These are phyloP conservation scores for Piaya cayana DNA, from an alignment of 2,113 vertebrate genomes.

Conservation along the genomic window DNA sequence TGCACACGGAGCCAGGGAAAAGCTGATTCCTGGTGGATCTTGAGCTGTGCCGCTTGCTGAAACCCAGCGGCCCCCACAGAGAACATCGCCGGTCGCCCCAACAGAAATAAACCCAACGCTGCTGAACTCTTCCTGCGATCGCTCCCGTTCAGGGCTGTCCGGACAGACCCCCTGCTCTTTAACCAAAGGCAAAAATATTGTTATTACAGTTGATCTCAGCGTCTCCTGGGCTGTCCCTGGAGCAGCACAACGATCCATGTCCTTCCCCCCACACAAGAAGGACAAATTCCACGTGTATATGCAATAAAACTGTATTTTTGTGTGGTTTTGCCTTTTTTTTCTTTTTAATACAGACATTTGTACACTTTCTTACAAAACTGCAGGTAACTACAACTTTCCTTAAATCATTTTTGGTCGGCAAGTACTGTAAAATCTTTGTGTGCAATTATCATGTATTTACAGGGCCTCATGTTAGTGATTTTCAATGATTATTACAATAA, in stretches of 20 bases:
- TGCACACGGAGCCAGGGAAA: not conserved
- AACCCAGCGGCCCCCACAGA: not conserved
- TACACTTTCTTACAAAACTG: slow-evolving; percentile 99
- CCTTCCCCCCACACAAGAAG: slow-evolving; percentile 21
- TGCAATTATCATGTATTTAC: slow-evolving; percentile 99
- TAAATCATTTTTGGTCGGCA: slow-evolving; percentile 97
- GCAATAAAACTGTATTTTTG: slow-evolving; percentile 99
- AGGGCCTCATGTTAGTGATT: slow-evolving; percentile 96
- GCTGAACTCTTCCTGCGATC: not conserved
- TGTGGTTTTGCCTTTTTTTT: slow-evolving; percentile 83
- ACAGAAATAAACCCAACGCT: not conserved
- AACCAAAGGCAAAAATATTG: not conserved
- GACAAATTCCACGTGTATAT: slow-evolving; percentile 64
- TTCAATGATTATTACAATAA: slow-evolving; percentile 88
- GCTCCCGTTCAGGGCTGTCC: not conserved
- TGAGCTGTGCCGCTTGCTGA: not conserved
- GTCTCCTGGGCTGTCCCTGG: not conserved
- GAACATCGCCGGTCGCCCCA: not conserved
- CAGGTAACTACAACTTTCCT: slow-evolving; percentile 90
- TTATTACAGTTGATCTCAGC: not conserved
- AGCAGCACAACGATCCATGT: not conserved
- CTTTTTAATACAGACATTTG: slow-evolving; percentile 91
- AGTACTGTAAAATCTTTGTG: slow-evolving; percentile 93
- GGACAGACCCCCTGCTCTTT: not conserved
- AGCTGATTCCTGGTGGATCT: not conserved